These are phyloP conservation scores for Acronicta alni DNA, from an alignment of 2,888 invertebrate genomes.

Conservation along the genomic window DNA sequence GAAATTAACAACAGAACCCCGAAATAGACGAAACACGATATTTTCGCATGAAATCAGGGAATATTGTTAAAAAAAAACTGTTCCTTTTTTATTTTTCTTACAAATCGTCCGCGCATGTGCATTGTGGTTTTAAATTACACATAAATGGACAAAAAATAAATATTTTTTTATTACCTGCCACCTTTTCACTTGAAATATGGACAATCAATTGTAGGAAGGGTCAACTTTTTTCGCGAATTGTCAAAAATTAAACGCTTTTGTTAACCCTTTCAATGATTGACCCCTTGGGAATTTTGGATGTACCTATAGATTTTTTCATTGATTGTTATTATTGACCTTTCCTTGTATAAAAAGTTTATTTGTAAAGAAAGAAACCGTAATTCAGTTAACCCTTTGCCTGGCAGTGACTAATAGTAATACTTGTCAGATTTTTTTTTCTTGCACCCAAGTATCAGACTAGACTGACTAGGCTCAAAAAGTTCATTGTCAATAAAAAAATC, in stretches of 20 bases:
- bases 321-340: conserved; percentile 54
- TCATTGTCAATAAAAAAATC: too few relatives aligned
- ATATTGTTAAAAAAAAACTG: conserved; percentile 80
- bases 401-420: background rate
- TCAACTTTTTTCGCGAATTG: conserved; percentile 71
- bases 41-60: conserved; percentile 84
- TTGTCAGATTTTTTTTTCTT: too few relatives aligned
- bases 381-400: background rate
- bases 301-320: conserved; percentile 26
- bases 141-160: conserved; percentile 62
- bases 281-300: conserved; percentile 56
- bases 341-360: conserved; percentile 6
- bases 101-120: conserved; percentile 79
- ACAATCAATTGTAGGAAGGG: conserved; percentile 81
- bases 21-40: conserved; percentile 80
- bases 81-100: conserved; percentile 76
- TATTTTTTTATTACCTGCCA: conserved; percentile 74
- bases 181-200: conserved; percentile 73
- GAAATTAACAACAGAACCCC: conserved; percentile 53
- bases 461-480: too few relatives aligned
- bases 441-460: too few relatives aligned
- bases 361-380: background rate
- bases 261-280: conserved; percentile 70
- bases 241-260: conserved; percentile 70
- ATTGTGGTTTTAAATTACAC: conserved; percentile 81